Conservation (phyloP, 2,888 invertebrate species). For the Drosophila parthenogenetica region DNA sequence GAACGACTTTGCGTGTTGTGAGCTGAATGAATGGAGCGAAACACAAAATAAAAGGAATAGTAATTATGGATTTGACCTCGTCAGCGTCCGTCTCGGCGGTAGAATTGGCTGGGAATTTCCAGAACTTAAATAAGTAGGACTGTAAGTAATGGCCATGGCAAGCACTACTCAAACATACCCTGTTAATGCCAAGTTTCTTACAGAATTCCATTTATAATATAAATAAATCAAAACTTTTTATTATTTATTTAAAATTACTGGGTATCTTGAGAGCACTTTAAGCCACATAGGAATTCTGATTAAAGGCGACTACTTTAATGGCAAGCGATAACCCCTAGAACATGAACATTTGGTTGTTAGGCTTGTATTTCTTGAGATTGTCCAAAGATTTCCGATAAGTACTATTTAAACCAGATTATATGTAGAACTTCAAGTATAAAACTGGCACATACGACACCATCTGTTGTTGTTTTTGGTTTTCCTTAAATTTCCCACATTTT, state of each 20-base stretch:
- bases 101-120: constrained; percentile 64
- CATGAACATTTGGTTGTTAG: too few species aligned
- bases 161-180: neutral
- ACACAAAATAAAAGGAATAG: constrained; percentile 4
- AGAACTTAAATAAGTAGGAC: constrained; percentile 6
- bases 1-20: constrained; percentile 30
- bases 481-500: constrained; percentile 35
- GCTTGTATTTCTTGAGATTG: too few species aligned
- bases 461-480: neutral
- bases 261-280: too few species aligned
- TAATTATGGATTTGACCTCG: constrained; percentile 25
- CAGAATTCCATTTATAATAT: too few species aligned
- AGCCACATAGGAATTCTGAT: too few species aligned
- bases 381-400: too few species aligned
- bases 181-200: neutral
- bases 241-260: too few species aligned
- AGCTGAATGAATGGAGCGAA: constrained; percentile 12
- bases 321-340: too few species aligned
- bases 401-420: too few species aligned
- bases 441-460: neutral
- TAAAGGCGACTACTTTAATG: too few species aligned
- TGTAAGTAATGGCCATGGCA: neutral
- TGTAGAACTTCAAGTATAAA: neutral
- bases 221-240: too few species aligned
- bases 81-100: neutral